Evolutionary conservation across 2,797 vertebrate genomes (phyloP), one percentile per base, ranked within the genome.

Genomic region (Mallotus villosus): DNA sequence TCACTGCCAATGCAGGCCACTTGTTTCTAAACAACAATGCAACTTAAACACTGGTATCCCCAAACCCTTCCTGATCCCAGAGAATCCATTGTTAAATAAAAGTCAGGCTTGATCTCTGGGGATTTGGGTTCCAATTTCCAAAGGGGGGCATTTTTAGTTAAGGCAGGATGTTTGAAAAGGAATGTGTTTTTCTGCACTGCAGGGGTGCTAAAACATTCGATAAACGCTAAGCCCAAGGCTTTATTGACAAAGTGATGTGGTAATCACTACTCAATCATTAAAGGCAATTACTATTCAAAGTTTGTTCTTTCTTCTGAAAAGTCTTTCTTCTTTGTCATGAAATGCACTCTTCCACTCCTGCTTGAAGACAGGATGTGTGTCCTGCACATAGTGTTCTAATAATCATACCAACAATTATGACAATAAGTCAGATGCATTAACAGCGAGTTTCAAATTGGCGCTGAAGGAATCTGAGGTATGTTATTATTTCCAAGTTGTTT

Each of bases 401-500:
- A 12, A 46, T 46, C 9, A 46, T 3, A 14, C 9, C 41, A 46
- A 46, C 41, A 46, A 46, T 46, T 14, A 46, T 14, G 41, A 46
- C 41, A 46, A 46, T 46, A 46, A 46, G 41, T 46, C 41, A 1
- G 11, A 14, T 12, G 9, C 41, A 12, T 46, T 14, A 46, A 46
- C 9, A 14, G 41, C 12, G 2, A 12, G 12, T 3, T 11, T 8
- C 41, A 14, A 46, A 46, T 14, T 46, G 41, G 41, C 41, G 12
- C 12, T 3, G 37, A 12, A 41, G 1, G 37, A 41, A 41, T 11
- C 37, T 85, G 78, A 74, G 78, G 85, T 87, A 77, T 78, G 74
- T 81, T 81, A 82, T 82, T 86, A 82, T 84, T 84, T 66, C 49
- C 53, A 78, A 82, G 75, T 87, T 87, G 87, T 90, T 86, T 75